Evolutionary conservation across 1,140 invertebrate genomes (phyloP).

Genomic region (Drosophila tropicalis): DNA sequence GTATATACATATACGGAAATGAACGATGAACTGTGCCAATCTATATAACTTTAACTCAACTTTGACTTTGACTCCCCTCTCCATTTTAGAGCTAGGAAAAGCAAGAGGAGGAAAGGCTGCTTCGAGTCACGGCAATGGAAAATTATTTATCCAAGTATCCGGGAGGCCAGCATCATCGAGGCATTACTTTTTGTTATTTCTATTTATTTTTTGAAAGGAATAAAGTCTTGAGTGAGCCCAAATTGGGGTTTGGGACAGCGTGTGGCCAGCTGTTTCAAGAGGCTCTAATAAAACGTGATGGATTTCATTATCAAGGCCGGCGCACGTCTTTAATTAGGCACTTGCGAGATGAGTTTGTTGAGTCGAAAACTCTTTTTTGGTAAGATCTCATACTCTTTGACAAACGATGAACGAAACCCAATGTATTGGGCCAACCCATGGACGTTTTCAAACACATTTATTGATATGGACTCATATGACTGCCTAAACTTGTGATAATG

Average conservation of each 20-base stretch:
- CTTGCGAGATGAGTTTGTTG: not conserved
- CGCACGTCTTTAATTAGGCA: slow-evolving; percentile 9
- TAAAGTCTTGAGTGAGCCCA: slow-evolving; percentile 8
- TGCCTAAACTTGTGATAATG: slow-evolving; percentile 11
- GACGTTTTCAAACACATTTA: not conserved
- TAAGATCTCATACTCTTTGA: too few species aligned
- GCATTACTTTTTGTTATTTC: too few species aligned
- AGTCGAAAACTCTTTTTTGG: not conserved
- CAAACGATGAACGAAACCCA: not conserved
- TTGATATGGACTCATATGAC: slow-evolving; percentile 8
- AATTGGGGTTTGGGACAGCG: too few species aligned
- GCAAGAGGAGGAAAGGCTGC: too few species aligned
- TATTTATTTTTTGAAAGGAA: not conserved
- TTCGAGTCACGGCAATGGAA: too few species aligned
- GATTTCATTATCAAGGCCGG: slow-evolving; percentile 16
- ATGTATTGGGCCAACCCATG: not conserved
- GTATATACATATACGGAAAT: too few species aligned
- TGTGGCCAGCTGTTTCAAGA: not conserved
- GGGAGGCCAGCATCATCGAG: too few species aligned
- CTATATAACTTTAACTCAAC: too few species aligned
- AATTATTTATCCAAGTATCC: too few species aligned
- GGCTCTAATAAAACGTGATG: slow-evolving; percentile 39
- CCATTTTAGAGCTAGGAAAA: not conserved
- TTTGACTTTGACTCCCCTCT: too few species aligned
- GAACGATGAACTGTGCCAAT: too few species aligned